These are phyloP conservation scores for Dorcus hopei DNA, from an alignment of 2,888 invertebrate genomes.

Conservation along the genomic window DNA sequence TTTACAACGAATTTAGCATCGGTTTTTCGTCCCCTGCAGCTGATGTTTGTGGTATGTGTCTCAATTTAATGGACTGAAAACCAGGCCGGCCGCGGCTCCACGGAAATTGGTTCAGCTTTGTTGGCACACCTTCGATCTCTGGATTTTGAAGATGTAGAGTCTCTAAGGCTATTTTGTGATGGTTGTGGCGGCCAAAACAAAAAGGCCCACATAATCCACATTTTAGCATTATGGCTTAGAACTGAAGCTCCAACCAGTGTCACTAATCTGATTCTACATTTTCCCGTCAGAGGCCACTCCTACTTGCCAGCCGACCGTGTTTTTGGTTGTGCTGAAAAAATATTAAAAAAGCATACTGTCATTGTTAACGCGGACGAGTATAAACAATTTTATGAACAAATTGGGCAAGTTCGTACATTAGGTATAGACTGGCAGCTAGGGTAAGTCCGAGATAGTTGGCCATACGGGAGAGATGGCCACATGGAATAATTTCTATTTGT, in stretches of 20 bases:
- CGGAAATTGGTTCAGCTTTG: slow-evolving; percentile 15
- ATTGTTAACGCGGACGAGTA: slow-evolving; percentile 8
- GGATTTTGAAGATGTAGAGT: slow-evolving; percentile 6
- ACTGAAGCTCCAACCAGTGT: slow-evolving; percentile 7
- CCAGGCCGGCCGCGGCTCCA: slow-evolving; percentile 8
- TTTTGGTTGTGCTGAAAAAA: slow-evolving; percentile 13
- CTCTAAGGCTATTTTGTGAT: slow-evolving; percentile 9
- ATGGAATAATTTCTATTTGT: too few relatives aligned
- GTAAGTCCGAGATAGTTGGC: too few relatives aligned
- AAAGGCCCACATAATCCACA: slow-evolving; percentile 9
- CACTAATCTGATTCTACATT: slow-evolving; percentile 6
- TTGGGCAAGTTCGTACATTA: background rate
- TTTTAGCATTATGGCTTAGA: slow-evolving; percentile 10
- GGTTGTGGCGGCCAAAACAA: slow-evolving; percentile 8
- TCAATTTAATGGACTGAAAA: slow-evolving; percentile 13
- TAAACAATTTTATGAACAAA: slow-evolving; percentile 6
- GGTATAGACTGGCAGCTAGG: slow-evolving; percentile 9
- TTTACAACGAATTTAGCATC: slow-evolving; percentile 12
- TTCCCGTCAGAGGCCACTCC: slow-evolving; percentile 13
- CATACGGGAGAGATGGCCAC: too few relatives aligned
- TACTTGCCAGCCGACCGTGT: slow-evolving; percentile 12
- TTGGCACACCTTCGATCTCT: slow-evolving; percentile 12
- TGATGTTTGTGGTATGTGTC: background rate
- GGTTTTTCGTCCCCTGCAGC: slow-evolving; percentile 4
- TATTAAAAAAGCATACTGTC: background rate